A percentile compares a stretch with the other conserved stretches of the same genome.
Evolutionary conservation across 2,113 vertebrate genomes (phyloP).

Genomic region (Carettochelys insculpta): DNA sequence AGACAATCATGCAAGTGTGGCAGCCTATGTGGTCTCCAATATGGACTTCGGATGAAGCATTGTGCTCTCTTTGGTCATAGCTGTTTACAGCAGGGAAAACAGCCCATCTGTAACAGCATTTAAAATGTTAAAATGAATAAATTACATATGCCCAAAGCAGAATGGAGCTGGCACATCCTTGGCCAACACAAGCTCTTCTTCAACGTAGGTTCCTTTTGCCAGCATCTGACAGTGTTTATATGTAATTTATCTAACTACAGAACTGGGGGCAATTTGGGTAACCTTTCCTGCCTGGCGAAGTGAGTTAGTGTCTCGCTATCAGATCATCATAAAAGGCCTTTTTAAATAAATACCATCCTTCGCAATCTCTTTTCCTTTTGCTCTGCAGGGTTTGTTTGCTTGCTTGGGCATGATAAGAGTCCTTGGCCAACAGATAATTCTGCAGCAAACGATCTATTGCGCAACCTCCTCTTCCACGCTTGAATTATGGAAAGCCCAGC

Average conservation of each 20-base stretch:
- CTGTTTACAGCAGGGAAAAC: background rate
- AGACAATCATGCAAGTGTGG: no score
- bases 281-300: background rate
- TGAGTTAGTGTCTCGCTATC: background rate
- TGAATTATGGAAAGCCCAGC: constrained; percentile 9
- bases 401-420: constrained; percentile 29
- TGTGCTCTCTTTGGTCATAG: background rate
- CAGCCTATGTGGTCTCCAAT: background rate
- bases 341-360: background rate
- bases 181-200: fast-evolving
- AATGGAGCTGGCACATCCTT: background rate
- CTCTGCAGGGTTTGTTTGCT: background rate
- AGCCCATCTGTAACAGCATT: background rate
- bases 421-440: constrained; percentile 43
- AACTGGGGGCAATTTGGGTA: background rate
- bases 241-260: background rate
- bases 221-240: background rate
- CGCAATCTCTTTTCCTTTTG: background rate
- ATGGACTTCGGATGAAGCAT: background rate
- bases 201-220: background rate
- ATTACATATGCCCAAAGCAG: fast-evolving
- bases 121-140: background rate
- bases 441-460: constrained; percentile 19
- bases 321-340: background rate
- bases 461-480: background rate